These are phyloP conservation scores for Barypeithes pellucidus DNA, from an alignment of 2,888 invertebrate species.

Conservation along the genomic window DNA sequence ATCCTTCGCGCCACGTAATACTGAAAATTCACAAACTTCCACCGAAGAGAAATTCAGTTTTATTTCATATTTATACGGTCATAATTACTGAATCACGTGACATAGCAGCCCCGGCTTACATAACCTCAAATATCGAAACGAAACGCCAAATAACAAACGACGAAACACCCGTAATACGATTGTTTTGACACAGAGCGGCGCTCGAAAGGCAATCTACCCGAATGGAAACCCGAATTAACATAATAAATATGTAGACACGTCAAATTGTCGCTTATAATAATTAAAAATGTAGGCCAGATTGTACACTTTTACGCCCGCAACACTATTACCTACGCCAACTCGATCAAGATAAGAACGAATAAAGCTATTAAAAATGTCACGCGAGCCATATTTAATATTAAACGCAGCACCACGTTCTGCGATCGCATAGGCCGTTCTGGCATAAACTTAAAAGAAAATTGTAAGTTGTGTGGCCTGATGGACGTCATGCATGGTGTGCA, in stretches of 20 bases:
- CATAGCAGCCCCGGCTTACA: not conserved
- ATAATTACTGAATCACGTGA: too few species aligned
- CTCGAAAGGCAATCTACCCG: conserved; percentile 19
- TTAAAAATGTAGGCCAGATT: conserved; percentile 55
- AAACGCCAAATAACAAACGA: not conserved
- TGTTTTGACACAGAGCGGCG: conserved; percentile 27
- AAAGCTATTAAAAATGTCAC: conserved; percentile 55
- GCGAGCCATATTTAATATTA: conserved; percentile 43
- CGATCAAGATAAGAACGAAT: conserved; percentile 48
- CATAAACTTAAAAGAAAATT: conserved; percentile 16
- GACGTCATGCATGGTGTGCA: not conserved
- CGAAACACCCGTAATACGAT: conserved; percentile 7
- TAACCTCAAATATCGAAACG: not conserved
- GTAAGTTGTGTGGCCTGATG: not conserved
- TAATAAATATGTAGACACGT: conserved; percentile 48
- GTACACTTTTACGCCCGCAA: conserved; percentile 53
- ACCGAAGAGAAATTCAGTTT: too few species aligned
- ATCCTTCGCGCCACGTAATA: too few species aligned
- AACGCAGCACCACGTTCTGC: conserved; percentile 26
- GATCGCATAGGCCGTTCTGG: conserved; percentile 3
- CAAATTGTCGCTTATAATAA: conserved; percentile 53
- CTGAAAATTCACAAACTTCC: too few species aligned
- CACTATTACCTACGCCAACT: conserved; percentile 52
- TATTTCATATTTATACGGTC: too few species aligned
- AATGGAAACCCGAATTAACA: conserved; percentile 37